Base-by-base conservation (phyloP, 2,888 invertebrate species). In the Platycnemis pennipes region DNA sequence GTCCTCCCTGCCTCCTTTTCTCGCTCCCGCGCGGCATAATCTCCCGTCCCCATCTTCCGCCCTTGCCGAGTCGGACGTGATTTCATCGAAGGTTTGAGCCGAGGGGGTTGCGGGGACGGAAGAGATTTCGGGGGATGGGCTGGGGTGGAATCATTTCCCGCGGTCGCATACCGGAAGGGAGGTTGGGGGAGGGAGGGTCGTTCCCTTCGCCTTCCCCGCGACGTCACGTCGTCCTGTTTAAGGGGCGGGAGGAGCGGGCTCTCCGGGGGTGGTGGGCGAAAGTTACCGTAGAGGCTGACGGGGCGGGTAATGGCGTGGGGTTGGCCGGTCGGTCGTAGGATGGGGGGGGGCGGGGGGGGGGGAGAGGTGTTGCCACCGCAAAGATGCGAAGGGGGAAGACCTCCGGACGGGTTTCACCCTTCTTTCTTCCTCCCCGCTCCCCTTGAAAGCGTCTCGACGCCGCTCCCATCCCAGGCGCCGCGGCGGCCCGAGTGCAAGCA, bases 51-150 rank as follows among this genome's bases (percentile, higher is more conserved):
- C 63, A 44, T 45, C 63, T 63, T 42, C 44, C 44, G 13, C 69
- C 63, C 91, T 56, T 69, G 91, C 63, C 63, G 69, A 91, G 69
- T 56, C 91, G 91, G 91, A 91, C 91, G 91, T 91, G 91, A 91
- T 91, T 91, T 91, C 91, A 91, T 91, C n/a, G 91, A 45, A 69
- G 91, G 49, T 53, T 89, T 45, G 87, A 46, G 46, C 11, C n/a
- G 88, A 88, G 46, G 88, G 88, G 45, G n/a, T 87, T 44, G 88
- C 44, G 88, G 49, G 22, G 37, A 86, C n/a, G 86, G 42, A 42
- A 2, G 26, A 26, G n/a, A n/a, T n/a, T n/a, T n/a, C 22, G 63
- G 26, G 63, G 63, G 26, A n/a, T 22, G 85, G 44, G 85, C 19
- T 5, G 19, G 86, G 86, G 22, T 7, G 19, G 31, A 53, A 42